These are phyloP conservation scores for Drosophila prosaltans DNA, from an alignment of 1,140 invertebrate genomes.

Conservation along the genomic window DNA sequence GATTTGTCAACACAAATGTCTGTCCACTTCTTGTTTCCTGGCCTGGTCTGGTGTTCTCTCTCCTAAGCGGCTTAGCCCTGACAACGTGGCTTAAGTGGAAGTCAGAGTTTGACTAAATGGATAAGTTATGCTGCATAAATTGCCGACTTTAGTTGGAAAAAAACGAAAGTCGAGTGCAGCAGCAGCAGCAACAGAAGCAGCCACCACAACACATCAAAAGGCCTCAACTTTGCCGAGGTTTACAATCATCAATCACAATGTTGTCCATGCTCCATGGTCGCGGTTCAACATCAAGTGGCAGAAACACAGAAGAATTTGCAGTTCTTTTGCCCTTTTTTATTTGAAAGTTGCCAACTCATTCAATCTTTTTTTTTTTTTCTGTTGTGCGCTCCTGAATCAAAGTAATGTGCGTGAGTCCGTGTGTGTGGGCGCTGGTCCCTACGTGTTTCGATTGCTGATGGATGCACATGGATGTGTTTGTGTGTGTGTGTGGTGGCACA, in stretches of 20 bases:
- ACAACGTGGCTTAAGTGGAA: conserved; percentile 25
- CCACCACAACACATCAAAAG: conserved; percentile 57
- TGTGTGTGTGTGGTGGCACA: conserved; percentile 10
- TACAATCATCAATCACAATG: conserved; percentile 74
- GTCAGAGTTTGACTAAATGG: conserved; percentile 54
- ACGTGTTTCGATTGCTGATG: conserved; percentile 58
- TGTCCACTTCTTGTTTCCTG: conserved; percentile 46
- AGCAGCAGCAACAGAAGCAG: neutral
- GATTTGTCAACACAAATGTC: conserved; percentile 79
- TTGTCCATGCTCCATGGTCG: conserved; percentile 7
- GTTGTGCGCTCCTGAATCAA: conserved; percentile 20
- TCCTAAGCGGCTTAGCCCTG: conserved; percentile 60
- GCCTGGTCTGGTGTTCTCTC: conserved; percentile 37
- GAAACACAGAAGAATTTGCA: conserved; percentile 2
- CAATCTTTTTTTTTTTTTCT: neutral
- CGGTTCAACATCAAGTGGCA: conserved; percentile 12
- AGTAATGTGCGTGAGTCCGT: conserved; percentile 12
- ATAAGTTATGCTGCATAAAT: conserved; percentile 78
- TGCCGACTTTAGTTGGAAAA: conserved; percentile 65
- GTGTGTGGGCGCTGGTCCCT: conserved; percentile 55
- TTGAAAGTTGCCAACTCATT: conserved; percentile 66
- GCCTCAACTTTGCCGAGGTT: conserved; percentile 42
- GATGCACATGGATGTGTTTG: neutral
- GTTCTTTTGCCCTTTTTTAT: conserved; percentile 11
- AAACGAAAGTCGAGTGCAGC: conserved; percentile 64